Evolutionary conservation across 2,888 invertebrate species (phyloP).

Genomic region (Xiphydria camelus): DNA sequence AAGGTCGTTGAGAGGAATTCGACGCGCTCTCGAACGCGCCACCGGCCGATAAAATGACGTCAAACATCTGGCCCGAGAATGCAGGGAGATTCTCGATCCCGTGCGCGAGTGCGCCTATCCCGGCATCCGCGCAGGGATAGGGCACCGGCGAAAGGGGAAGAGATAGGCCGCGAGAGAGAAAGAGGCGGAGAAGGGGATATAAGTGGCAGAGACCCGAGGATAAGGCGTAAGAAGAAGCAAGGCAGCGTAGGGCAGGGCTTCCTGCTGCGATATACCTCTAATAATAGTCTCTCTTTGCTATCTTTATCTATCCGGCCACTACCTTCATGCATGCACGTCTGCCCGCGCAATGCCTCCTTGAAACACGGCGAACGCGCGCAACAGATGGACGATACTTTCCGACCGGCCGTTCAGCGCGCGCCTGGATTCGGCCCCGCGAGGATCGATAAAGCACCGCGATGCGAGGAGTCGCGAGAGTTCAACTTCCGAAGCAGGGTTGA

Average conservation of each 20-base stretch:
- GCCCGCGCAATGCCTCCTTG: constrained; percentile 1
- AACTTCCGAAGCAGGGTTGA: too few relatives aligned
- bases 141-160: not conserved
- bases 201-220: constrained; percentile 6
- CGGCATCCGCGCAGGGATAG: too few relatives aligned
- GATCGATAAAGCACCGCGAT: constrained; percentile 15
- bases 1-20: too few relatives aligned
- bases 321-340: constrained; percentile 4
- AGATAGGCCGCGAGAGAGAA: constrained; percentile 1
- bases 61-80: too few relatives aligned
- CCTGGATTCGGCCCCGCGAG: too few relatives aligned
- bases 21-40: too few relatives aligned
- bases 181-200: not conserved
- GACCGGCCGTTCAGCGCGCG: not conserved
- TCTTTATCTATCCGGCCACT: constrained; percentile 27
- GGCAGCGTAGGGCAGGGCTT: constrained; percentile 17
- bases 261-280: constrained; percentile 34
- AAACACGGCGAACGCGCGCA: not conserved
- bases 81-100: too few relatives aligned
- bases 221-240: constrained; percentile 4
- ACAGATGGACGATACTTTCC: constrained; percentile 12
- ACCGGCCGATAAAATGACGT: too few relatives aligned
- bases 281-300: constrained; percentile 33
- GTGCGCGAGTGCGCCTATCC: too few relatives aligned
- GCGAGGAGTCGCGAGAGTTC: too few relatives aligned